Percentiles rank a stretch among this genome's conserved stretches.
Conservation (phyloP, 1,140 invertebrate species). For the Nasonia vitripennis region DNA sequence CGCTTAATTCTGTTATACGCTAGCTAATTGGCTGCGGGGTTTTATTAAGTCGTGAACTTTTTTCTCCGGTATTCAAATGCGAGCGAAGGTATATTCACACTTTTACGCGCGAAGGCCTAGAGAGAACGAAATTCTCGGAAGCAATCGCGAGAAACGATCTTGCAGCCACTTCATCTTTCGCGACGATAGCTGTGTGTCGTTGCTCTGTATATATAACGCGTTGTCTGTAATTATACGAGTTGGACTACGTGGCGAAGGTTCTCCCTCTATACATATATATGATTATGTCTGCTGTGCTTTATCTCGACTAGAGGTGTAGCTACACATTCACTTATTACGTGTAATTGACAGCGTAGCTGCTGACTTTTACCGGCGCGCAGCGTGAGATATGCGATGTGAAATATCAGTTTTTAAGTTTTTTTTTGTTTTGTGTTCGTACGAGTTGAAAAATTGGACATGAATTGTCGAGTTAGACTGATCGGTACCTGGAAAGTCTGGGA, state of each 20-base stretch:
- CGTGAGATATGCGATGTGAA: background rate
- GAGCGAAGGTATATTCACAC: background rate
- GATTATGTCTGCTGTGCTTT: background rate
- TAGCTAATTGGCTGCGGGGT: background rate
- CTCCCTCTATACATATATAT: background rate
- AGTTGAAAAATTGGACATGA: background rate
- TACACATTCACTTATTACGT: background rate
- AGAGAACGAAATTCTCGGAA: background rate
- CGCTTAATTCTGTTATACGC: background rate
- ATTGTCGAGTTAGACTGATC: background rate
- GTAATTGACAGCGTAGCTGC: background rate
- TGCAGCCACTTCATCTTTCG: background rate
- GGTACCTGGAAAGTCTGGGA: background rate
- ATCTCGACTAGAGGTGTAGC: background rate
- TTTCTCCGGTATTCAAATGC: background rate
- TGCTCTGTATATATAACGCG: background rate
- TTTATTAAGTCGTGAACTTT: background rate
- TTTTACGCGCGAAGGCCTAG: background rate
- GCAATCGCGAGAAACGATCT: constrained; percentile 10
- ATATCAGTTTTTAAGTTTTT: background rate
- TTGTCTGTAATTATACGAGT: background rate
- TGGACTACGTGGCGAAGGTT: background rate
- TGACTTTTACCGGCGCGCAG: background rate
- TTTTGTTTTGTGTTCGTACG: background rate
- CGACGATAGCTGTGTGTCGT: background rate